These are phyloP conservation scores for Yponomeuta cagnagella DNA, from an alignment of 2,888 invertebrate species.

Conservation along the genomic window DNA sequence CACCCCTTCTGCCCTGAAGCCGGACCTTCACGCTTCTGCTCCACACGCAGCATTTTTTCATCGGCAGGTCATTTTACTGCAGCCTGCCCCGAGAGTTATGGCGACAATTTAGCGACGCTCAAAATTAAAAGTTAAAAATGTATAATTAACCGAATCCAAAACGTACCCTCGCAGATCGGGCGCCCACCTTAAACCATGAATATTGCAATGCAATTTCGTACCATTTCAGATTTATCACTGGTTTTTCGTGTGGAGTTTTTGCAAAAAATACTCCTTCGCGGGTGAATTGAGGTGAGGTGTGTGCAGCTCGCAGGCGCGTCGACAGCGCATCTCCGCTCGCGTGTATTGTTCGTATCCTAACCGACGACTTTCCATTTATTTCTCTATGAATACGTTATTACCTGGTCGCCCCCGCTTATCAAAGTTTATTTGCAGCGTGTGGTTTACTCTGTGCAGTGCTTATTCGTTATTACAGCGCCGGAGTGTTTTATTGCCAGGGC, in stretches of 20 bases:
- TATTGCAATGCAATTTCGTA: conserved; percentile 68
- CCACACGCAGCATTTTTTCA: conserved; percentile 5
- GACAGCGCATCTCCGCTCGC: conserved; percentile 64
- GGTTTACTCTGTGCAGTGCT: conserved; percentile 75
- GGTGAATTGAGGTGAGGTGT: conserved; percentile 44
- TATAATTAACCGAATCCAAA: conserved; percentile 48
- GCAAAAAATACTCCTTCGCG: conserved; percentile 56
- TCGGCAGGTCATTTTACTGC: not conserved
- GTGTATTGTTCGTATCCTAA: conserved; percentile 71
- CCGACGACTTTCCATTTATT: conserved; percentile 76
- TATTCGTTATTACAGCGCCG: conserved; percentile 73
- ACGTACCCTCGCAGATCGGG: conserved; percentile 43
- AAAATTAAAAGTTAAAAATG: conserved; percentile 13
- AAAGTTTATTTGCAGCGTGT: conserved; percentile 76
- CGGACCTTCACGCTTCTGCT: conserved; percentile 3
- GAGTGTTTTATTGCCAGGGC: conserved; percentile 74
- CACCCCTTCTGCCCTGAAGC: conserved; percentile 7
- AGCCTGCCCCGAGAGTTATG: not conserved
- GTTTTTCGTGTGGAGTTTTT: conserved; percentile 48
- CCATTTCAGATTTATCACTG: conserved; percentile 62
- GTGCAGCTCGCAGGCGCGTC: conserved; percentile 42
- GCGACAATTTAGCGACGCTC: conserved; percentile 3
- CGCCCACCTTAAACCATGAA: conserved; percentile 42
- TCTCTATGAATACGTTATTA: conserved; percentile 77
- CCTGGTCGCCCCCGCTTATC: conserved; percentile 75